phyloP scores from a whole-genome alignment of 2,888 invertebrate genomes.

The Neoscelio sp. region DNA sequence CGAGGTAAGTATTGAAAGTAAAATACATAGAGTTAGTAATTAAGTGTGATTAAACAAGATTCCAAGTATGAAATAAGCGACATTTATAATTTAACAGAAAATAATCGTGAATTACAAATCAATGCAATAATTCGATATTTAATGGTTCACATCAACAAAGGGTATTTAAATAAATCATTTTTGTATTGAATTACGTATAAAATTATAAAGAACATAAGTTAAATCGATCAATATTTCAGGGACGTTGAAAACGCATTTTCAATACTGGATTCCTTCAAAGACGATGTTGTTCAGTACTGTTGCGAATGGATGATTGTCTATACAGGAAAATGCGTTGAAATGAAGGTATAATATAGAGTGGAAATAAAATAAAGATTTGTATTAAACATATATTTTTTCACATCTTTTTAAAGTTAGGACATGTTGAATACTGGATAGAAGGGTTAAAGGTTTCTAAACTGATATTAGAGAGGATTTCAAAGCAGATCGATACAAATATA shows the following conservation, averaged over 20 bases:
- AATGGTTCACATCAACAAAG: constrained; percentile 71
- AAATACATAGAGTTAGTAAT: too few relatives aligned
- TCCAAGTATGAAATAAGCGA: constrained; percentile 80
- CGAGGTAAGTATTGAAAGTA: constrained; percentile 74
- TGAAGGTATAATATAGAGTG: too few relatives aligned
- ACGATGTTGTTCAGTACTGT: constrained; percentile 72
- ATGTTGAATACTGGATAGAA: constrained; percentile 71
- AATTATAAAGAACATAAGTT: constrained; percentile 71
- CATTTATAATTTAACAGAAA: constrained; percentile 77
- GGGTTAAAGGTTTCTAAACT: constrained; percentile 72
- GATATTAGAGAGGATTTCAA: constrained; percentile 68
- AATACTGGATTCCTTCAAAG: constrained; percentile 75
- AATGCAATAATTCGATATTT: constrained; percentile 67
- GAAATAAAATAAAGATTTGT: background rate
- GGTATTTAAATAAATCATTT: constrained; percentile 73
- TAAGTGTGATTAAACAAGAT: constrained; percentile 79
- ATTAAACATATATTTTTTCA: constrained; percentile 3
- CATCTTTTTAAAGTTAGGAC: constrained; percentile 64
- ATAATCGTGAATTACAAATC: constrained; percentile 72
- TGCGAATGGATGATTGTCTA: constrained; percentile 74
- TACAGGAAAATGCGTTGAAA: constrained; percentile 65
- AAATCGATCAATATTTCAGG: constrained; percentile 11
- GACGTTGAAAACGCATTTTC: constrained; percentile 74
- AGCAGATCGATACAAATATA: constrained; percentile 10
- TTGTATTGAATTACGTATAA: background rate